phyloP scores from a whole-genome alignment of 2,797 vertebrate genomes.

The Coregonus suidteri region DNA sequence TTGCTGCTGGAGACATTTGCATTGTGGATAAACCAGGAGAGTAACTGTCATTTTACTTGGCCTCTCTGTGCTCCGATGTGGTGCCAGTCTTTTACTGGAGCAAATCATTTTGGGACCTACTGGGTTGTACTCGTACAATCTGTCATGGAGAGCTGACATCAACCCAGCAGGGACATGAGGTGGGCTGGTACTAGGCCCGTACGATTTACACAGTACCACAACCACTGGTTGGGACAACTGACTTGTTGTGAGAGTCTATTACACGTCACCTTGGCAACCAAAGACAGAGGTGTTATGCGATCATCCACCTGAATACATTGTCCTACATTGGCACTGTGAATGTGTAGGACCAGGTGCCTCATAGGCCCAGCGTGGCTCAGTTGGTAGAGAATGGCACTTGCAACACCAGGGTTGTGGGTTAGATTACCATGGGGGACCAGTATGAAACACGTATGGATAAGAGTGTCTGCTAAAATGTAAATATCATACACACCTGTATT shows the following conservation, averaged over 20 bases:
- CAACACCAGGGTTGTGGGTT: too few relatives aligned
- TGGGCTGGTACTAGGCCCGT: not conserved
- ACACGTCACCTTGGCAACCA: not conserved
- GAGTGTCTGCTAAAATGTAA: too few relatives aligned
- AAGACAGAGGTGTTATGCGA: not conserved
- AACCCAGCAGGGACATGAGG: not conserved
- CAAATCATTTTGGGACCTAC: not conserved
- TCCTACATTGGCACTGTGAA: not conserved
- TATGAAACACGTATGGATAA: too few relatives aligned
- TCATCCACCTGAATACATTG: not conserved
- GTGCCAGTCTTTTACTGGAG: slow-evolving; percentile 6
- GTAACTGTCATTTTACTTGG: not conserved
- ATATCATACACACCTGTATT: too few relatives aligned
- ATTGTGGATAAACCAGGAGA: slow-evolving; percentile 1
- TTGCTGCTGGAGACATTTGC: not conserved
- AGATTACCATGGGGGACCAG: too few relatives aligned
- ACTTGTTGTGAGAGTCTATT: not conserved
- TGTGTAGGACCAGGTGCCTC: not conserved
- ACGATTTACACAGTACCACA: not conserved
- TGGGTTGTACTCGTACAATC: not conserved
- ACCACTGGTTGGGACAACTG: not conserved
- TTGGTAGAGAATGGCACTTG: too few relatives aligned
- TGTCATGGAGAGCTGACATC: slow-evolving; percentile 10
- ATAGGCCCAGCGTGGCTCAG: too few relatives aligned
- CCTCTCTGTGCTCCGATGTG: not conserved